Evolutionary conservation across 2,113 vertebrate genomes (phyloP).

Genomic region (Gobiocypris rarus): DNA sequence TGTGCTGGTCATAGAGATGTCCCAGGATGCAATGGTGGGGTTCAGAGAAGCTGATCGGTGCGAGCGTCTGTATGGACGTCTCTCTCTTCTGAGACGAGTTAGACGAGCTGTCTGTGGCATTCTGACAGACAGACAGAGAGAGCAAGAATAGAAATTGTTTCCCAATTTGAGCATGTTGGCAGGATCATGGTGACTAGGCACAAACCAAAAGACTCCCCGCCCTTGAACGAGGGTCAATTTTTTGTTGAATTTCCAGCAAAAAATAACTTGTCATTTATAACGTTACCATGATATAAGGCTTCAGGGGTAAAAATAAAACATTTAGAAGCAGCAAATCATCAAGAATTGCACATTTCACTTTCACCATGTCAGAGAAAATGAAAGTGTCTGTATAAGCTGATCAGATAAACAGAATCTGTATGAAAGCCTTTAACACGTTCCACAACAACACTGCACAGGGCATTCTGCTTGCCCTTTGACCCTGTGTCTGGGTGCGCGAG

Average conservation of each 20-base stretch:
- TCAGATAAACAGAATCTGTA: neutral
- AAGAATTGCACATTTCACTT: neutral
- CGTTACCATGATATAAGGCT: neutral
- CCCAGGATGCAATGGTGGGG: constrained; percentile 87
- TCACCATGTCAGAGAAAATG: neutral
- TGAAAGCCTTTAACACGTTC: neutral
- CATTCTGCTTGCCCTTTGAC: constrained; percentile 37
- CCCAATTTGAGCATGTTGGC: constrained; percentile 1
- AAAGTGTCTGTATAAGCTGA: neutral
- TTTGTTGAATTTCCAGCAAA: neutral
- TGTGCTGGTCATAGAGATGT: constrained; percentile 85
- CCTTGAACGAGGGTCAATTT: neutral
- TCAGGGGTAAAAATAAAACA: neutral
- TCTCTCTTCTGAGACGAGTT: constrained; percentile 77
- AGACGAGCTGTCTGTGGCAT: constrained; percentile 78
- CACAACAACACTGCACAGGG: constrained; percentile 6
- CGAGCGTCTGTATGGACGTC: constrained; percentile 72
- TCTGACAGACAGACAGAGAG: constrained; percentile 60
- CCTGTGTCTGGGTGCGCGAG: neutral
- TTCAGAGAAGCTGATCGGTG: constrained; percentile 84
- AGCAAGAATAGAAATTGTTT: constrained; percentile 7
- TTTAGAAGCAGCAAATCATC: neutral
- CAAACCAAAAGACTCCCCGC: neutral
- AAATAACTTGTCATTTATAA: neutral
- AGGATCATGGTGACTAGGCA: neutral